These are phyloP conservation scores for Corvus cornix DNA, from an alignment of 2,113 vertebrate species.

Conservation along the genomic window DNA sequence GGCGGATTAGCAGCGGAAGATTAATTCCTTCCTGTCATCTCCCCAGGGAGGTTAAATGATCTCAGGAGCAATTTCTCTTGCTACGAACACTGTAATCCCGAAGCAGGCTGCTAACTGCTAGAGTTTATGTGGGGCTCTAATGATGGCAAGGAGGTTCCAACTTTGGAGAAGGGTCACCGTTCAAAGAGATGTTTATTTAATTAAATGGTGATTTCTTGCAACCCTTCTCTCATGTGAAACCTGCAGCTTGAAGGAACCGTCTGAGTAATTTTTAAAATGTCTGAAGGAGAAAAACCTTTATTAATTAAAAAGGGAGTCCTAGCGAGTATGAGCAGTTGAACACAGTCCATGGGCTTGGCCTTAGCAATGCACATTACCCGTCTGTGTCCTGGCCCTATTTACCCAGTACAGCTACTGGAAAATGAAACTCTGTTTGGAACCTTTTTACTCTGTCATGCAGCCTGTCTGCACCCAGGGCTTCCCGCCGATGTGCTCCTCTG, in stretches of 20 bases:
- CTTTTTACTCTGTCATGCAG: not conserved
- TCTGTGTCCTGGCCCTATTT: not conserved
- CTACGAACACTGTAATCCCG: slow-evolving; percentile 60
- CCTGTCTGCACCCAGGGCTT: not conserved
- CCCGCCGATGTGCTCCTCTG: not conserved
- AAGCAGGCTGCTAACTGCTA: slow-evolving; percentile 51
- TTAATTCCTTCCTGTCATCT: slow-evolving; percentile 79
- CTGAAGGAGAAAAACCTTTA: not conserved
- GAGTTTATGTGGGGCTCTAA: slow-evolving; percentile 25
- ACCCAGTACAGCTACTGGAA: not conserved
- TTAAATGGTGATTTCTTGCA: slow-evolving; percentile 10
- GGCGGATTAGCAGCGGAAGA: slow-evolving; percentile 76
- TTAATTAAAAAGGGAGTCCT: not conserved
- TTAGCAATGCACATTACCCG: not conserved
- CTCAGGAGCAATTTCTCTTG: slow-evolving; percentile 71
- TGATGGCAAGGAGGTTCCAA: slow-evolving; percentile 34
- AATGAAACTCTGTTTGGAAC: not conserved
- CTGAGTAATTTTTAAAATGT: not conserved
- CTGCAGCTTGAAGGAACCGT: not conserved
- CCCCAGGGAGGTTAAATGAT: slow-evolving; percentile 73
- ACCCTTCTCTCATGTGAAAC: not conserved
- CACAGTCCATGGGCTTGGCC: not conserved
- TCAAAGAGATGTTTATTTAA: slow-evolving; percentile 35
- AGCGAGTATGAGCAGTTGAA: not conserved
- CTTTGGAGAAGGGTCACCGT: slow-evolving; percentile 41